phyloP scores from a whole-genome alignment of 2,888 invertebrate genomes.

The Cephus sareptanus region DNA sequence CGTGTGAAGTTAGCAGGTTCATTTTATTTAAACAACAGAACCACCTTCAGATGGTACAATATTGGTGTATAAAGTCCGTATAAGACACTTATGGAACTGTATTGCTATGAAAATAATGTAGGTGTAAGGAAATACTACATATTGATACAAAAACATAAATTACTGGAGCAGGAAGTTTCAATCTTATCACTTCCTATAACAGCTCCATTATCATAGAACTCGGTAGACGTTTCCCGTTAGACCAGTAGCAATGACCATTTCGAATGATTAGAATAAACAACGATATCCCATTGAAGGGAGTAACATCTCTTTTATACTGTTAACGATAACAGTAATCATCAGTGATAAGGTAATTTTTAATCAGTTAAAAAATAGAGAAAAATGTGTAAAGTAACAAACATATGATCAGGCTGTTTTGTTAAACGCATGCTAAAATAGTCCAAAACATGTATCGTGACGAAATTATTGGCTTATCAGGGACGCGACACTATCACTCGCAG shows the following conservation, averaged over 20 bases:
- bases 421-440: neutral
- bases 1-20: neutral
- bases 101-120: too few species aligned
- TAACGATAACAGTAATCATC: neutral
- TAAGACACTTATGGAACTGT: too few species aligned
- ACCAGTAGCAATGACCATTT: neutral
- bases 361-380: neutral
- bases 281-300: neutral
- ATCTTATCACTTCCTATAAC: slow-evolving; percentile 40
- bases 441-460: neutral
- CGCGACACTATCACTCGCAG: neutral
- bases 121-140: neutral
- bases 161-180: slow-evolving; percentile 45
- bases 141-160: neutral
- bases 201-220: neutral
- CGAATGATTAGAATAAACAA: neutral
- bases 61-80: too few species aligned
- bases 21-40: neutral
- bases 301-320: neutral
- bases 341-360: neutral
- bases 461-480: neutral
- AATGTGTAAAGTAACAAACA: too few species aligned
- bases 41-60: too few species aligned
- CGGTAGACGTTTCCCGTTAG: neutral
- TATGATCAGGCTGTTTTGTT: too few species aligned